These are phyloP conservation scores for Oryzias woworae DNA, from an alignment of 2,113 vertebrate genomes.

Conservation along the genomic window DNA sequence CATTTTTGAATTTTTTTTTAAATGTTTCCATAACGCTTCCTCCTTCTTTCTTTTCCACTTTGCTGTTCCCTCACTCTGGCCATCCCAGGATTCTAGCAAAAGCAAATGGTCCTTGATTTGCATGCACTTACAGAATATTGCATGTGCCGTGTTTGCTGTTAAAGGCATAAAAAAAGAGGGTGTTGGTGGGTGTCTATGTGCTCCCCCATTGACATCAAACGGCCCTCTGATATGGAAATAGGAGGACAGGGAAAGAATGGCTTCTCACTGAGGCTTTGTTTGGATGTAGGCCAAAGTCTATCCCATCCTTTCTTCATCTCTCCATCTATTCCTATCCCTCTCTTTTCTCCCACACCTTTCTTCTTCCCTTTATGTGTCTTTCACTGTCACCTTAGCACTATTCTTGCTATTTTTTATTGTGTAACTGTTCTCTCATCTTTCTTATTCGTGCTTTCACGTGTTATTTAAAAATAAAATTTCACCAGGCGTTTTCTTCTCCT, in stretches of 20 bases:
- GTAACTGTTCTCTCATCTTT: background rate
- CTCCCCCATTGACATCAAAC: slow-evolving; percentile 84
- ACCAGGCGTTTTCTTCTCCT: no score
- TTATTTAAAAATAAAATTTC: background rate
- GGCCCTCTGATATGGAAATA: slow-evolving; percentile 85
- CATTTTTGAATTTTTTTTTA: slow-evolving; percentile 68
- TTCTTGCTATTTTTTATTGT: background rate
- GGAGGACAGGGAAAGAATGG: slow-evolving; percentile 79
- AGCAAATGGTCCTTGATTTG: slow-evolving; percentile 81
- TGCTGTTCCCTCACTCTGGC: slow-evolving; percentile 52
- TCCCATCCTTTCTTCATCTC: slow-evolving; percentile 50
- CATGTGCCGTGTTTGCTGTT: slow-evolving; percentile 82
- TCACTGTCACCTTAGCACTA: slow-evolving; percentile 7
- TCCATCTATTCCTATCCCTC: slow-evolving; percentile 35
- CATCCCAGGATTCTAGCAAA: slow-evolving; percentile 80
- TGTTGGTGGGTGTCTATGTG: slow-evolving; percentile 68
- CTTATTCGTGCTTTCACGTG: background rate
- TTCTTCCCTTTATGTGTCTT: slow-evolving; percentile 23
- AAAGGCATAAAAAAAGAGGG: slow-evolving; percentile 71
- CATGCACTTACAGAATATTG: slow-evolving; percentile 84
- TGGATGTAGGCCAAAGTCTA: slow-evolving; percentile 81
- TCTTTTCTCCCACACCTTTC: slow-evolving; percentile 26
- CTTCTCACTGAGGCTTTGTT: slow-evolving; percentile 79
- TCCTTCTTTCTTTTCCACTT: slow-evolving; percentile 25
- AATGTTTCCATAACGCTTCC: slow-evolving; percentile 49